Evolutionary conservation across 2,797 vertebrate genomes (phyloP), one percentile per base, ranked within the genome.

Genomic region (Valencia hispanica): DNA sequence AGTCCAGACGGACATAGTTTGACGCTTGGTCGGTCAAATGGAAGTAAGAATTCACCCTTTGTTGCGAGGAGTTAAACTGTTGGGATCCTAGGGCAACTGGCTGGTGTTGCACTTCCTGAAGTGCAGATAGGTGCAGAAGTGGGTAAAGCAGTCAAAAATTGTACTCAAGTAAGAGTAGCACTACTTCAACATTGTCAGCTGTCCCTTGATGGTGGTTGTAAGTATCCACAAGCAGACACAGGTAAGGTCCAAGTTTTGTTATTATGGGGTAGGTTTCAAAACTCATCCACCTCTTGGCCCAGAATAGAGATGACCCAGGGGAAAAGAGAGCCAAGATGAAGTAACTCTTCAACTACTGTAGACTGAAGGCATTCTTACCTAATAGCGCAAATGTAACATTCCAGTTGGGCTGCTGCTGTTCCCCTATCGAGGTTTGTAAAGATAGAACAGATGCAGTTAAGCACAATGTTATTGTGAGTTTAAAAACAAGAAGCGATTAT

Each of bases 281-380:
- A 6, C 39, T 43, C n/a, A 27, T 43, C 6, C 27, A 68, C 39
- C 14, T 27, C 39, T 43, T 12, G n/a, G 7, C 15, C 39, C 65
- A 15, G 65, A 68, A 68, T 17, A 66, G 5, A n/a, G 5, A 66
- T 39, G 22, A 41, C 36, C 20, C 14, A 39, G 36, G 39, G 36
- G 34, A 10, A 25, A 66, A 41, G 27, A 32, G 43, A 32, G 27
- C 45, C 30, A 48, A 3, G 18, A 32, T 20, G 30, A 47, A 32
- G 27, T 11, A 69, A 48, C 68, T 32, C 41, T 18, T 51, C 78
- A n/a, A n/a, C n/a, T n/a, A 73, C 79, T 66, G 25, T 25, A 66
- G 22, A 66, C 22, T 66, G 63, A n/a, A 66, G 11, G 22, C 36
- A 5, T 66, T 66, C 22, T 66, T 25, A 41, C 36, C 10, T 11